Evolutionary conservation across 2,113 vertebrate species (phyloP).

Genomic region (Nycticorax nycticorax): DNA sequence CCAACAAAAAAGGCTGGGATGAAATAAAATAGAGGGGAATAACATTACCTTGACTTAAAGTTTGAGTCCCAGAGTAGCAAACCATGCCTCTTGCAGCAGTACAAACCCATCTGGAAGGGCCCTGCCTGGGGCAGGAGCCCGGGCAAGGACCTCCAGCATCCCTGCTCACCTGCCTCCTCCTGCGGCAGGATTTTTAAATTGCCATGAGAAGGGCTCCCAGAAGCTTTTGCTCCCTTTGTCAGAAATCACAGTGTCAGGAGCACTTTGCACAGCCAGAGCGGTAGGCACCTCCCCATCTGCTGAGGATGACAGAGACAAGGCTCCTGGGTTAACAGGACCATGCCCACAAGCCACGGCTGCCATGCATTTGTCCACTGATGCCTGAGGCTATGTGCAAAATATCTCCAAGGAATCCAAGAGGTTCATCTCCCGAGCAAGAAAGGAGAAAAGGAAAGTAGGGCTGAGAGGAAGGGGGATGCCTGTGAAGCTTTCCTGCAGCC

Average conservation of each 20-base stretch:
- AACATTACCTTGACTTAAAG: neutral
- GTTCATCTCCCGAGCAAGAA: neutral
- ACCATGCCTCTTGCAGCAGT: neutral
- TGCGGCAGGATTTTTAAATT: neutral
- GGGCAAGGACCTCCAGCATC: neutral
- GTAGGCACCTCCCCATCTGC: neutral
- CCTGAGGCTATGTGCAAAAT: accelerated
- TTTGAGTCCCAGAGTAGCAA: neutral
- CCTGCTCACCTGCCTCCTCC: neutral
- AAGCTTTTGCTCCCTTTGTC: neutral
- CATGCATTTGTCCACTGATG: neutral
- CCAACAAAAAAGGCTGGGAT: neutral
- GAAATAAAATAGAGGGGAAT: neutral
- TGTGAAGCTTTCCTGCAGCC: neutral
- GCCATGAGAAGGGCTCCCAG: neutral
- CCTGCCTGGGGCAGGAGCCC: neutral
- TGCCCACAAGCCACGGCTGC: neutral
- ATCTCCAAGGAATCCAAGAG: neutral
- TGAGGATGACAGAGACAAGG: neutral
- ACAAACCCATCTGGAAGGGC: accelerated
- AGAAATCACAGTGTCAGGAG: neutral
- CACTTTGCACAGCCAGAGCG: neutral
- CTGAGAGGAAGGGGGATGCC: neutral
- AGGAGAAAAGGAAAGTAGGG: neutral
- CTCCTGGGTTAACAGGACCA: neutral